Evolutionary conservation across 2,888 invertebrate genomes (phyloP), one percentile per base, ranked within the genome.

Genomic region (Ochropleura leucogaster): DNA sequence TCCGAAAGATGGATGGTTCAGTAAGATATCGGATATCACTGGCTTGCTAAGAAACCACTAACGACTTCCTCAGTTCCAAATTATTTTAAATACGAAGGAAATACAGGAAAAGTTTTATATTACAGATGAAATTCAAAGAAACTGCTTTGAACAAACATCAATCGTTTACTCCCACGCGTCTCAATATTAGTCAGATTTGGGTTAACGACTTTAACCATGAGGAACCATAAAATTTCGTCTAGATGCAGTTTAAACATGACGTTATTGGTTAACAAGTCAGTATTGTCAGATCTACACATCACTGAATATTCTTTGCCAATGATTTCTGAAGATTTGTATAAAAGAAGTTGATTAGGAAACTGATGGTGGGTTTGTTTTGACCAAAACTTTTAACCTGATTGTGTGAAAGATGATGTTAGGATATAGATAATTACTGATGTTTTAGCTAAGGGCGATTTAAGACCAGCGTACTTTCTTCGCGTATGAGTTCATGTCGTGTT

Each of bases 101-200:
- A 40, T 20, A 14, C 16, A 20, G 65, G 65, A 80, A 74, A 47
- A 44, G 80, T 80, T 80, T 74, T 30, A 65, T 20, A 62, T 63
- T 51, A 62, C 65, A 63, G n/a, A 42, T 65, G 8, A 51, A 60
- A 62, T 66, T 77, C 51, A 46, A 68, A 66, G 65, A 62, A 30
- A 62, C 30, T 46, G n/a, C 42, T 76, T 74, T 67, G 57, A 74
- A 62, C 60, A 49, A 67, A 80, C 76, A 76, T 65, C 72, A 73
- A 76, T 74, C 64, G 70, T 14, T 68, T 49, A 47, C 42, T 53
- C 51, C 68, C 59, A 77, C 74, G 67, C 71, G 62, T 62, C 67
- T 69, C 71, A 74, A 78, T 85, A 86, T 72, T 85, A 67, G 67
- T 65, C 65, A 66, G 55, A 85, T 80, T 55, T 83, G 65, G 84